Conservation (phyloP, 2,888 invertebrate genomes). For the Tetrapedia diversipes region DNA sequence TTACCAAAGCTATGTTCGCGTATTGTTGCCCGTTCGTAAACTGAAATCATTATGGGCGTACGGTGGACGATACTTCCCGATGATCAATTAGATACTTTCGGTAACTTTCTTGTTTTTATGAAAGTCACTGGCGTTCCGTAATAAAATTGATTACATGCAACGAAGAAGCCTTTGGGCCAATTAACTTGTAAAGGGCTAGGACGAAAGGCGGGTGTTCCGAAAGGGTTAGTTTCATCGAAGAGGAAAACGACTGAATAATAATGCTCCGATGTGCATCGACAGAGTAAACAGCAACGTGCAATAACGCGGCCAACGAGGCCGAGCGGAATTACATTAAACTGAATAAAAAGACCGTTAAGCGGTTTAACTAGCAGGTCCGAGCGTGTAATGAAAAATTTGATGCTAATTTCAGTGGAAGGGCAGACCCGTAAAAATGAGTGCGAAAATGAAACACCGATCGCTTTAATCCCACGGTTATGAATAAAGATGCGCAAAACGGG, state of each 20-base stretch:
- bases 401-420: not conserved
- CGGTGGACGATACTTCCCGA: not conserved
- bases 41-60: not conserved
- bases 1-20: constrained; percentile 57
- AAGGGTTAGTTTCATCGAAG: not conserved
- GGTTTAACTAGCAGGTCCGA: constrained; percentile 10
- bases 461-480: constrained; percentile 15
- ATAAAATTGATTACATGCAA: too few species aligned
- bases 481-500: constrained; percentile 7
- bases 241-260: constrained; percentile 24
- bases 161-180: not conserved
- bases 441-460: not conserved
- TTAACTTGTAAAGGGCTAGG: not conserved
- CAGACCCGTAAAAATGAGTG: not conserved
- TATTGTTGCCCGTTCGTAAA: constrained; percentile 13
- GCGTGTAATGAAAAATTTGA: constrained; percentile 16
- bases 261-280: constrained; percentile 4
- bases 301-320: constrained; percentile 20
- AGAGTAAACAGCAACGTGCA: not conserved
- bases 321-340: constrained; percentile 24
- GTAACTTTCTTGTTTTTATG: not conserved
- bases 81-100: not conserved
- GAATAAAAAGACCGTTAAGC: constrained; percentile 7
- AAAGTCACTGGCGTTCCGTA: not conserved
- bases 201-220: not conserved